Conservation (phyloP, 2,888 invertebrate species). For the Deilephila elpenor region DNA sequence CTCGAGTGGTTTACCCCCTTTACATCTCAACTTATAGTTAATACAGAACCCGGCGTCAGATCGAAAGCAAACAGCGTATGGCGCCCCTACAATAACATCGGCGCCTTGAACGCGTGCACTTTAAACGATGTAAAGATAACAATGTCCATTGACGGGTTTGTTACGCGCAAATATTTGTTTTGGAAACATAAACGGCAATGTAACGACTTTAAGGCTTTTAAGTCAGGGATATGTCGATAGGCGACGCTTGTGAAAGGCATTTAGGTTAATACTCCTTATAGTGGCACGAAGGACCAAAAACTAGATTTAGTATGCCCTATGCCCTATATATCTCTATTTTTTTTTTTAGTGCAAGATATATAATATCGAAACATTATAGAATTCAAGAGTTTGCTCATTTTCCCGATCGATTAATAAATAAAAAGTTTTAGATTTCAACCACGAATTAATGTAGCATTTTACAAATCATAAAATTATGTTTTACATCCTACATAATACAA, state of each 20-base stretch:
- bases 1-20: conserved; percentile 4
- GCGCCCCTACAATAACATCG: conserved; percentile 62
- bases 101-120: conserved; percentile 50
- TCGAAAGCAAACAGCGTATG: conserved; percentile 69
- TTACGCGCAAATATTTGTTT: conserved; percentile 45
- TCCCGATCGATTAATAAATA: not conserved
- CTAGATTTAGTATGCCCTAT: not conserved
- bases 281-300: not conserved
- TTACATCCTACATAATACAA: too few relatives aligned
- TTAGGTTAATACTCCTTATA: not conserved
- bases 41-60: conserved; percentile 41
- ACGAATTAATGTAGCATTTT: not conserved
- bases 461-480: too few relatives aligned
- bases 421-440: not conserved
- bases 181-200: conserved; percentile 21
- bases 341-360: too few relatives aligned
- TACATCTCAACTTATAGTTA: conserved; percentile 24
- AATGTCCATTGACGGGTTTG: conserved; percentile 49
- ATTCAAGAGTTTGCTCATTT: too few relatives aligned
- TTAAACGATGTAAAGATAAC: conserved; percentile 62
- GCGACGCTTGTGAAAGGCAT: not conserved
- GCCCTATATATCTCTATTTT: too few relatives aligned
- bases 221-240: not conserved
- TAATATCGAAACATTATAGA: too few relatives aligned
- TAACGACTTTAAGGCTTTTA: conserved; percentile 25